Evolutionary conservation across 1,140 invertebrate species (phyloP).

Genomic region (Cryptotermes secundus): DNA sequence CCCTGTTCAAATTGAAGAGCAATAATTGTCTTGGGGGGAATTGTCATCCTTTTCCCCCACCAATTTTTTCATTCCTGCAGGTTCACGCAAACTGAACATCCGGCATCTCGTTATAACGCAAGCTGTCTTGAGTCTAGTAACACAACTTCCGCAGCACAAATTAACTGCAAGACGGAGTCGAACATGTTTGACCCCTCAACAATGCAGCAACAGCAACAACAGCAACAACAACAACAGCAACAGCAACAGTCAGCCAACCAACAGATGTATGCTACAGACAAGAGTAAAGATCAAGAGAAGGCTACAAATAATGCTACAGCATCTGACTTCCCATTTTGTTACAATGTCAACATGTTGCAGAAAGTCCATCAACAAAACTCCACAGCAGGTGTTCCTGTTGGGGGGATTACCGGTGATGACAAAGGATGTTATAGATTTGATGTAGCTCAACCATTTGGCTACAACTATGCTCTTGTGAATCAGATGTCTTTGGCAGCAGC

Average conservation of each 20-base stretch:
- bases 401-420: constrained; percentile 53
- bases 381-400: constrained; percentile 48
- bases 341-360: constrained; percentile 58
- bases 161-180: constrained; percentile 40
- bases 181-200: constrained; percentile 52
- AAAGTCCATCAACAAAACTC: constrained; percentile 47
- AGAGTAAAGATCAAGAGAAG: constrained; percentile 34
- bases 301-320: constrained; percentile 45
- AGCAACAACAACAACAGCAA: constrained; percentile 50
- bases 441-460: constrained; percentile 68
- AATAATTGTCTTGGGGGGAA: constrained; percentile 13
- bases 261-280: constrained; percentile 31
- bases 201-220: constrained; percentile 48
- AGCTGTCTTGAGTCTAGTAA: constrained; percentile 30
- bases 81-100: constrained; percentile 52
- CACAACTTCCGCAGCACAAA: constrained; percentile 17
- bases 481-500: constrained; percentile 59
- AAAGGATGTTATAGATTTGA: constrained; percentile 62
- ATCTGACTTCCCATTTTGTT: constrained; percentile 55
- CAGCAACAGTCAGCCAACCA: constrained; percentile 40
- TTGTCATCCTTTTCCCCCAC: not conserved
- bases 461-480: constrained; percentile 62
- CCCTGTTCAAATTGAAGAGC: not conserved
- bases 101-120: constrained; percentile 22
- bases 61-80: constrained; percentile 39